Base-by-base conservation (phyloP, 1,140 invertebrate species). In the Drosophila ficusphila region DNA sequence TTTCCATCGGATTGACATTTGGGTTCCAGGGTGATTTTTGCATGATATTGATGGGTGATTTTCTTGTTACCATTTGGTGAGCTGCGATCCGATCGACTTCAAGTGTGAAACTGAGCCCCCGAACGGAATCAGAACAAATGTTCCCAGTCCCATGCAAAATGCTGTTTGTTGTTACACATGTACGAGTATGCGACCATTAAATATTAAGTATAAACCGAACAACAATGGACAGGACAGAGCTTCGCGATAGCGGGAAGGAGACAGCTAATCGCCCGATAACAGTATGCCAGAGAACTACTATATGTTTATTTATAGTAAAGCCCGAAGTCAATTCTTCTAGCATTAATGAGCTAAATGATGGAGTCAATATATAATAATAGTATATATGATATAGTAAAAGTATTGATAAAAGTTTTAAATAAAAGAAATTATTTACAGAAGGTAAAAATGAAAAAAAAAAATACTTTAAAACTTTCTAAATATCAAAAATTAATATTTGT, bases 131-230 rank as follows among this genome's bases (percentile, higher is more conserved):
- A 53, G 41, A 44, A 44, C 81, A 86, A 85, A 77, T 86, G 73
- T 65, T 81, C 48, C 65, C 57, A 76, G 75, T 86, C 81, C 82
- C 81, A 88, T 58, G 67, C 61, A 68, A 74, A 56, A 36, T 65
- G 42, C 27, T 65, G 52, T 77, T 73, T 62, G 57, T 36, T 41
- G 58, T 41, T 62, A 76, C 69, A 76, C 54, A 76, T 79, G 71
- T 57, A 76, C 54, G 74, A 79, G 71, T 57, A 61, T 31, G 51
- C 34, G 39, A 56, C 58, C 23, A 78, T 68, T 52, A 75, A 62
- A 79, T 79, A 79, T 68, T 73, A 68, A 79, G 38, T 76, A 76
- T 49, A 60, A 76, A 83, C 62, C 46, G 71, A 77, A 71, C 58
- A 72, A 58, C 52, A 71, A 60, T 51, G 60, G 27, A 67, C 44